phyloP scores from a whole-genome alignment of 2,888 invertebrate species.

The Erebia palarica region DNA sequence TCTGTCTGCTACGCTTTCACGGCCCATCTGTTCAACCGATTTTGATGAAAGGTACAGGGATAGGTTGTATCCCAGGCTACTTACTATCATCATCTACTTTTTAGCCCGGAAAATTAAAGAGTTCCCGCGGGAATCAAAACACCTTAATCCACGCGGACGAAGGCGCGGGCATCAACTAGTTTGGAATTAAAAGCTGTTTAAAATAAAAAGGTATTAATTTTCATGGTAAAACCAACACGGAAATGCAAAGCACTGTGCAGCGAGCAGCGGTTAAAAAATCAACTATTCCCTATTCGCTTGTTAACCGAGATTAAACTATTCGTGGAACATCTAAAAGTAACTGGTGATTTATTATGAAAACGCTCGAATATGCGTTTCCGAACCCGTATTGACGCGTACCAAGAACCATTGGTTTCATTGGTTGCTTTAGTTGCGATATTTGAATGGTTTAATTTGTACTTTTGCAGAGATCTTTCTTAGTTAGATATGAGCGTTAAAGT shows the following conservation, averaged over 20 bases:
- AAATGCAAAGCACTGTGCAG: slow-evolving; percentile 53
- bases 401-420: slow-evolving; percentile 41
- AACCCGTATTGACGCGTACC: slow-evolving; percentile 42
- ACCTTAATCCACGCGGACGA: no score
- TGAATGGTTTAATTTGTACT: background rate
- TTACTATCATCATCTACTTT: no score
- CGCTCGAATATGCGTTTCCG: slow-evolving; percentile 64
- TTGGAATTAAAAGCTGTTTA: background rate
- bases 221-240: slow-evolving; percentile 54
- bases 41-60: no score
- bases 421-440: slow-evolving; percentile 34
- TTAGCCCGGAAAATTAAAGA: no score
- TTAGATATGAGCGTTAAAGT: background rate
- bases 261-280: slow-evolving; percentile 51
- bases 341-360: slow-evolving; percentile 65
- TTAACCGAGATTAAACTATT: slow-evolving; percentile 69
- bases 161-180: no score
- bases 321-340: slow-evolving; percentile 68
- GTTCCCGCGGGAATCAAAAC: no score
- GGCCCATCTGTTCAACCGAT: no score
- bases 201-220: slow-evolving; percentile 24
- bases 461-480: background rate
- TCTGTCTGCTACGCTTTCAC: no score
- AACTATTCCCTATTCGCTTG: slow-evolving; percentile 65
- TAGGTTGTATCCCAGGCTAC: no score